phyloP scores from a whole-genome alignment of 2,113 vertebrate species.

The Lepidothrix coronata region DNA sequence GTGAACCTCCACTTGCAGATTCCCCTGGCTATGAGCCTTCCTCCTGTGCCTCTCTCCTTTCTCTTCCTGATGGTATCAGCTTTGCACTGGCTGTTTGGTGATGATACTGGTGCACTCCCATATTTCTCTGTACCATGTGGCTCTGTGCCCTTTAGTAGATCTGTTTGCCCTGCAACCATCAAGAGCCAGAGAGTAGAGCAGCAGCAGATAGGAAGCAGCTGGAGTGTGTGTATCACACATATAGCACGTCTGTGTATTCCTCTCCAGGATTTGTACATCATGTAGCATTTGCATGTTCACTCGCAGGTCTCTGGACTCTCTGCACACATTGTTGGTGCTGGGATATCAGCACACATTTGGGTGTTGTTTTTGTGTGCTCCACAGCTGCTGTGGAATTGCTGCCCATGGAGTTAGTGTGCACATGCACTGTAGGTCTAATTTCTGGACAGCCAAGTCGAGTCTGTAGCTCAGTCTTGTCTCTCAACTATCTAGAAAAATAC shows the following conservation, averaged over 20 bases:
- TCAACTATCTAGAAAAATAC: neutral
- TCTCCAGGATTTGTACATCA: neutral
- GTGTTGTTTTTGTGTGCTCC: accelerated
- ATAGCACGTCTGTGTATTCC: neutral
- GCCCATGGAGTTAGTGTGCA: accelerated
- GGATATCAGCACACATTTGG: neutral
- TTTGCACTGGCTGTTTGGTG: neutral
- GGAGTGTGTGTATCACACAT: neutral
- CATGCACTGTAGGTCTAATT: neutral
- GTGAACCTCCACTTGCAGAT: neutral
- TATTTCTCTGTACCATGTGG: neutral
- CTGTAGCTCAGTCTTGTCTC: neutral
- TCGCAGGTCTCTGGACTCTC: neutral
- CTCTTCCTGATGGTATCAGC: neutral
- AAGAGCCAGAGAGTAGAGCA: neutral
- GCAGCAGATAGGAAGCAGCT: neutral
- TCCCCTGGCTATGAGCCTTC: neutral
- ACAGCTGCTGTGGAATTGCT: neutral
- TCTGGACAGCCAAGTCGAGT: neutral
- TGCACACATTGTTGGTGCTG: no score
- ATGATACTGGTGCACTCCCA: neutral
- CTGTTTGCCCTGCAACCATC: neutral
- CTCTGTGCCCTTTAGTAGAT: neutral
- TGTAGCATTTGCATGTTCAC: neutral
- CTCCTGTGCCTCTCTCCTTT: neutral